A percentile compares a stretch with the other conserved stretches of the same genome.
Evolutionary conservation across 2,888 invertebrate species (phyloP).

Genomic region (Leucophenga maculata): DNA sequence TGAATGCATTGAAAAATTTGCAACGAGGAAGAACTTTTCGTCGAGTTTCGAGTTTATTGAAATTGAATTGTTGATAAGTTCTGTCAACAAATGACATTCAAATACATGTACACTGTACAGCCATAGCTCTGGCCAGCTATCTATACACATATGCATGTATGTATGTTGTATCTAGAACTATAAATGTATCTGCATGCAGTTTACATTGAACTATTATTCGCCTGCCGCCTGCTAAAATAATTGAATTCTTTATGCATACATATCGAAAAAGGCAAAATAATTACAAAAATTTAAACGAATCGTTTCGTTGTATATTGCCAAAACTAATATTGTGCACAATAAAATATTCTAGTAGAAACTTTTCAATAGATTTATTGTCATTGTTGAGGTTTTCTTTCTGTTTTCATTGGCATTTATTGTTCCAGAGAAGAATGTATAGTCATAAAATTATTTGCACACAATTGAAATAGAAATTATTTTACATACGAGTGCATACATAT

Average conservation of each 20-base stretch:
- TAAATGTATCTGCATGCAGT: neutral
- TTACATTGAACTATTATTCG: neutral
- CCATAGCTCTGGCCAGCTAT: too few species aligned
- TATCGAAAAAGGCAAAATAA: slow-evolving; percentile 6
- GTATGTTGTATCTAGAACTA: neutral
- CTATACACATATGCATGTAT: neutral
- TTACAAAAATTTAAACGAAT: slow-evolving; percentile 7
- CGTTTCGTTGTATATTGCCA: neutral
- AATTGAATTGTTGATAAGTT: slow-evolving; percentile 66
- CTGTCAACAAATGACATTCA: slow-evolving; percentile 56
- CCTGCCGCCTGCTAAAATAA: slow-evolving; percentile 4
- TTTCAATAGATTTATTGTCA: slow-evolving; percentile 30
- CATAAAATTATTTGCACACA: neutral
- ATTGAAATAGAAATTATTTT: too few species aligned
- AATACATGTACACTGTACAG: neutral
- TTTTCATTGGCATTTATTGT: too few species aligned
- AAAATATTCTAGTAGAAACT: neutral
- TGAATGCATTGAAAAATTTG: slow-evolving; percentile 56
- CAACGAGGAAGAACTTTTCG: slow-evolving; percentile 40
- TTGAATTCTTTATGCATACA: slow-evolving; percentile 11
- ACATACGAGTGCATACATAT: too few species aligned
- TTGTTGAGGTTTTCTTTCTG: slow-evolving; percentile 52
- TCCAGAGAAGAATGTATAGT: slow-evolving; percentile 25
- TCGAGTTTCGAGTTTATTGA: slow-evolving; percentile 58
- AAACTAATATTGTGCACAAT: neutral